A percentile compares a stretch with the other conserved stretches of the same genome.
Evolutionary conservation across 2,888 invertebrate species (phyloP).

Genomic region (Thalpophila matura): DNA sequence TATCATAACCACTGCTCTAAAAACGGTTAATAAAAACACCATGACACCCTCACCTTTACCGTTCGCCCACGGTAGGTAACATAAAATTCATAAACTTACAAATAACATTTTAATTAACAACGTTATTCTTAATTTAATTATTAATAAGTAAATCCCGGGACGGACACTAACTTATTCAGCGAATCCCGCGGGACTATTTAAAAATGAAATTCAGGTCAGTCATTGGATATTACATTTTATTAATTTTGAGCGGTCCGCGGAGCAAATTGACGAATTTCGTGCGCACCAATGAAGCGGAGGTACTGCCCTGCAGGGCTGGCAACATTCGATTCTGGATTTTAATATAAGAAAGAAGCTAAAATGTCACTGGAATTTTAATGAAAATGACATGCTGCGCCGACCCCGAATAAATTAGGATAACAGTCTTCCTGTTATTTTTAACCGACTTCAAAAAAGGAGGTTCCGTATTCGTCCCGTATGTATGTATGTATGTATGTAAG

Average conservation of each 20-base stretch:
- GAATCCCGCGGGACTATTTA: slow-evolving; percentile 46
- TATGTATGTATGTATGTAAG: too few relatives aligned
- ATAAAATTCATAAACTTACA: not conserved
- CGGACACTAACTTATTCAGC: slow-evolving; percentile 50
- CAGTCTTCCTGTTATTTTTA: too few relatives aligned
- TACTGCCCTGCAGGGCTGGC: slow-evolving; percentile 42
- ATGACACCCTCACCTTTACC: not conserved
- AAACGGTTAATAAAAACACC: too few relatives aligned
- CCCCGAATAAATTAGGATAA: too few relatives aligned
- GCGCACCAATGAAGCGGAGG: slow-evolving; percentile 50
- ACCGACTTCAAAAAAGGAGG: too few relatives aligned
- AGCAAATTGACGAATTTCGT: slow-evolving; percentile 62
- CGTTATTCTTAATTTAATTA: slow-evolving; percentile 28
- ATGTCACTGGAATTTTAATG: not conserved
- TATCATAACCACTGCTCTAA: too few relatives aligned
- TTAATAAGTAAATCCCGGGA: slow-evolving; percentile 30
- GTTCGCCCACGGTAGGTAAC: too few relatives aligned
- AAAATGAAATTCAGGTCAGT: slow-evolving; percentile 53
- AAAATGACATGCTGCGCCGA: too few relatives aligned
- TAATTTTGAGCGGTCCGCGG: slow-evolving; percentile 61
- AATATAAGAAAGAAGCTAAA: not conserved
- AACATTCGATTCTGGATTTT: slow-evolving; percentile 3
- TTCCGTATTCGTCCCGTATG: too few relatives aligned
- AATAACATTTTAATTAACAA: not conserved
- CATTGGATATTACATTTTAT: slow-evolving; percentile 64